Evolutionary conservation across 2,797 vertebrate genomes (phyloP).

Genomic region (Acanthornis magna): DNA sequence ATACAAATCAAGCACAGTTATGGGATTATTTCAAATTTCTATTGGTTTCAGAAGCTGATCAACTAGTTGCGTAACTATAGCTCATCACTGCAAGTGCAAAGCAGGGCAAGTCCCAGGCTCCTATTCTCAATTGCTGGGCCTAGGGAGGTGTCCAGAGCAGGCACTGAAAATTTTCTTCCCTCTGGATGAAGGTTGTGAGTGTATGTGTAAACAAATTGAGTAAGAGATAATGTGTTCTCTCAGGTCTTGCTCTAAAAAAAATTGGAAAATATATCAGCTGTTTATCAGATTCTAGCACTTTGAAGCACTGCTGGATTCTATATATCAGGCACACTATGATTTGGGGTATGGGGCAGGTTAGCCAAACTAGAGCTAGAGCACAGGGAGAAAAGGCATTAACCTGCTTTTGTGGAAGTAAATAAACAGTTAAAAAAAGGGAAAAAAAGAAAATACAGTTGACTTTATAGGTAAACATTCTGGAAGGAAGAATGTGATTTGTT

Average conservation of each 20-base stretch:
- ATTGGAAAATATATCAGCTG: not conserved
- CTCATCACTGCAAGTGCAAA: not conserved
- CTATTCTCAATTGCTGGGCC: not conserved
- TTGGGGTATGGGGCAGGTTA: accelerated
- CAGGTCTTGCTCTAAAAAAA: not conserved
- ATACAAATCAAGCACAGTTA: not conserved
- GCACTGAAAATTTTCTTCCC: not conserved
- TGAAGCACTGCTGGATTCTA: not conserved
- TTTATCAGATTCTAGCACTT: not conserved
- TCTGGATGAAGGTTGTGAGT: not conserved
- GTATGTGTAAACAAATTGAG: not conserved
- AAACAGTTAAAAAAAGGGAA: not conserved
- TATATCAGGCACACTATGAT: not conserved
- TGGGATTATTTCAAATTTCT: not conserved
- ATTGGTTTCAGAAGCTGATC: not conserved
- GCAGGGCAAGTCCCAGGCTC: accelerated
- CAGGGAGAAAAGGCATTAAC: not conserved
- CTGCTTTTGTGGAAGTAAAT: not conserved
- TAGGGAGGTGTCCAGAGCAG: not conserved
- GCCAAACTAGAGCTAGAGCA: not conserved
- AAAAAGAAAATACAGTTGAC: not conserved
- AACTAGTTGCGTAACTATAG: not conserved
- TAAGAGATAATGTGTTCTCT: not conserved
- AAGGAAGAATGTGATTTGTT: not conserved
- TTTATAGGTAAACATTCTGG: not conserved